These are phyloP conservation scores for Diuraphis noxia DNA, from an alignment of 1,140 invertebrate genomes.

Conservation along the genomic window DNA sequence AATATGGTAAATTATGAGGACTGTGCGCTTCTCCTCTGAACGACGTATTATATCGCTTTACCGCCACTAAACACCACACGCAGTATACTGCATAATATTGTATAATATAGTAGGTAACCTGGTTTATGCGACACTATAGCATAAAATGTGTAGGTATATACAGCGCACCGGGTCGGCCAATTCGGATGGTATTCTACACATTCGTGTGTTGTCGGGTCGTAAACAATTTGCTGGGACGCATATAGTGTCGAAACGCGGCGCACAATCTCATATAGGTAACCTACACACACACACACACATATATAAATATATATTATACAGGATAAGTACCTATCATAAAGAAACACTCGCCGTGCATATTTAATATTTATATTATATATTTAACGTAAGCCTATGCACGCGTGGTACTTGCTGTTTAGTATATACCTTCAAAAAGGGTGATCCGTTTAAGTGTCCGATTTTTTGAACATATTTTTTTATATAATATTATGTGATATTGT, in stretches of 20 bases:
- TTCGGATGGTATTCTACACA: neutral
- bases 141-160: neutral
- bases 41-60: neutral
- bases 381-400: neutral
- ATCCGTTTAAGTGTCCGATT: too few species aligned
- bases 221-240: neutral
- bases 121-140: too few species aligned
- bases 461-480: too few species aligned
- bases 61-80: neutral
- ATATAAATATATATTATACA: neutral
- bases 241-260: neutral
- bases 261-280: neutral
- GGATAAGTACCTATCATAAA: neutral
- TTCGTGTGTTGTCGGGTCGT: neutral
- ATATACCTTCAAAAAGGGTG: too few species aligned
- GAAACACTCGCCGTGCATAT: neutral
- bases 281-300: too few species aligned
- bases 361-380: neutral
- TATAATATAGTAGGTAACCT: neutral
- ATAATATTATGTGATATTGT: too few species aligned
- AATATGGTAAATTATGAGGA: neutral
- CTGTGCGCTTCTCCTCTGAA: neutral
- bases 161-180: neutral
- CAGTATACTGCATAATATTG: neutral
- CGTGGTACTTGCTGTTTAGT: neutral